These are phyloP conservation scores for Leptinotarsa texana DNA, from an alignment of 1,140 invertebrate genomes.

Conservation along the genomic window DNA sequence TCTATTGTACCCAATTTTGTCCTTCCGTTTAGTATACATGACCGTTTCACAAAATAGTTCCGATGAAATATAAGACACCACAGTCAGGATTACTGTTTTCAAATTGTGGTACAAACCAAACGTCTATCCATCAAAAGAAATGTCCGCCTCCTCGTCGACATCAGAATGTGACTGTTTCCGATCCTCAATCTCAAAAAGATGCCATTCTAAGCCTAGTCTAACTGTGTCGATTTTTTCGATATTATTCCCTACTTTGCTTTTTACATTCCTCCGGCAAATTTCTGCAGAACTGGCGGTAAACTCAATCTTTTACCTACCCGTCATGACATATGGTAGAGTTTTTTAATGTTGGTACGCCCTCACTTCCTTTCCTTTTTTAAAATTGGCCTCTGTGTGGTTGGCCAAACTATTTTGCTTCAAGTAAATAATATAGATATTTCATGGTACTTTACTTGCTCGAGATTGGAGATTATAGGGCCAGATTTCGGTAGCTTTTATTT, in stretches of 20 bases:
- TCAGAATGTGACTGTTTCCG: background rate
- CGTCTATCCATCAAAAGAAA: slow-evolving; percentile 27
- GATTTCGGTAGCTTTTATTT: slow-evolving; percentile 32
- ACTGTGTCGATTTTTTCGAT: slow-evolving; percentile 27
- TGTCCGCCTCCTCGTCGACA: slow-evolving; percentile 16
- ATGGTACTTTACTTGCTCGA: slow-evolving; percentile 31
- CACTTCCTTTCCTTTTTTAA: slow-evolving; percentile 27
- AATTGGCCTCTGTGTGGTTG: slow-evolving; percentile 27
- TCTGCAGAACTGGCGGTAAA: slow-evolving; percentile 22
- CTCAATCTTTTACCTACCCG: slow-evolving; percentile 13
- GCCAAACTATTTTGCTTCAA: slow-evolving; percentile 26
- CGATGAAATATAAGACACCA: background rate
- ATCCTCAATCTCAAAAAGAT: background rate
- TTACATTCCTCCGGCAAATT: background rate
- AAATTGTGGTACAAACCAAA: slow-evolving; percentile 13
- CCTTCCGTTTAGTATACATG: slow-evolving; percentile 27
- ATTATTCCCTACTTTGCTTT: slow-evolving; percentile 26
- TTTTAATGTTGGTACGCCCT: slow-evolving; percentile 22
- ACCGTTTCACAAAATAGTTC: slow-evolving; percentile 12
- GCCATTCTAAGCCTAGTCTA: background rate
- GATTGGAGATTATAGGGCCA: slow-evolving; percentile 26
- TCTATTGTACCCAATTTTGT: slow-evolving; percentile 23
- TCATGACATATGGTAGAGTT: slow-evolving; percentile 24
- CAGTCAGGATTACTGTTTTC: slow-evolving; percentile 17
- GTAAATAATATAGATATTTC: slow-evolving; percentile 33